phyloP scores from a whole-genome alignment of 2,113 vertebrate species.

The Pleuronectes platessa region DNA sequence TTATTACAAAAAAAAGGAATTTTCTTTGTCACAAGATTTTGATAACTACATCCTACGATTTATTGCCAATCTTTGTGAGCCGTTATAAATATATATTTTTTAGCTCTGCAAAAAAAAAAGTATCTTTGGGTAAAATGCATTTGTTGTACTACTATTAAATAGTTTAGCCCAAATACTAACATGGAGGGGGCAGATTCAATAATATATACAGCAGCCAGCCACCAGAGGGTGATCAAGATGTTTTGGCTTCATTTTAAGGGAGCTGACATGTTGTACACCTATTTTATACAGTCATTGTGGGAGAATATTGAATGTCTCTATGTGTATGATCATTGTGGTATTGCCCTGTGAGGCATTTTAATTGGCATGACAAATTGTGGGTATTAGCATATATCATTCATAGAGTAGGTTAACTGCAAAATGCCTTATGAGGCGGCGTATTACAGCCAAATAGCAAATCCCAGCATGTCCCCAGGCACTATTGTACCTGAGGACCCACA shows the following conservation, averaged over 20 bases:
- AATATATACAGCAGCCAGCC: neutral
- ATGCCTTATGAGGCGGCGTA: slow-evolving; percentile 41
- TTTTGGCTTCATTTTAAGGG: neutral
- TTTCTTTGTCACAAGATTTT: too few species aligned
- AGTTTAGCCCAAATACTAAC: neutral
- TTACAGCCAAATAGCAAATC: slow-evolving; percentile 57
- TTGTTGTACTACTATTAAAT: too few species aligned
- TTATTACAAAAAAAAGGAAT: too few species aligned
- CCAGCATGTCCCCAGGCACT: slow-evolving; percentile 44
- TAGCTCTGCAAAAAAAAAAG: too few species aligned
- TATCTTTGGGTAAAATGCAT: too few species aligned
- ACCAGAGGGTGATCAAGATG: neutral
- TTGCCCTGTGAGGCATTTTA: slow-evolving; percentile 13
- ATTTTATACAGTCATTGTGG: neutral
- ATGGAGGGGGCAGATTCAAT: neutral
- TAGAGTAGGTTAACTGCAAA: slow-evolving; percentile 48
- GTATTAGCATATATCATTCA: slow-evolving; percentile 64
- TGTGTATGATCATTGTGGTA: slow-evolving; percentile 16
- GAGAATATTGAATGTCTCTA: slow-evolving; percentile 32
- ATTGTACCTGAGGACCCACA: slow-evolving; percentile 47
- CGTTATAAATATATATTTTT: too few species aligned
- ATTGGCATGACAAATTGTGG: slow-evolving; percentile 52
- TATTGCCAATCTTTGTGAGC: too few species aligned
- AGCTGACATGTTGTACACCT: neutral
- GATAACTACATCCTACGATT: too few species aligned